Evolutionary conservation across 2,888 invertebrate genomes (phyloP).

Genomic region (Itoplectis maculator): DNA sequence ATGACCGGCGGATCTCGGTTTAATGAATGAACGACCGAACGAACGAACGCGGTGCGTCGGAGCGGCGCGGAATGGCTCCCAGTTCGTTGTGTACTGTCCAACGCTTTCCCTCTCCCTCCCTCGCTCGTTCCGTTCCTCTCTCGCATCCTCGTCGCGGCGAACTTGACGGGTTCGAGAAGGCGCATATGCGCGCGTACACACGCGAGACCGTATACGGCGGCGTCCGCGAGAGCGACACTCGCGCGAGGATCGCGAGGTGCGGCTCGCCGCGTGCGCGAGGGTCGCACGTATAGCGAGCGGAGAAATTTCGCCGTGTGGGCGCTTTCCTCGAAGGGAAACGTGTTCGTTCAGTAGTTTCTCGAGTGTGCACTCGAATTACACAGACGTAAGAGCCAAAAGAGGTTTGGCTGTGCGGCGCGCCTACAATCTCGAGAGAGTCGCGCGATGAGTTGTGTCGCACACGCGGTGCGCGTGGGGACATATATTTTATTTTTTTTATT

Average conservation of each 20-base stretch:
- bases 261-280: slow-evolving; percentile 56
- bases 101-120: slow-evolving; percentile 33
- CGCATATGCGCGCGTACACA: neutral
- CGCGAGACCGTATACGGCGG: slow-evolving; percentile 45
- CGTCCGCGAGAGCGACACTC: slow-evolving; percentile 13
- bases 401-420: neutral
- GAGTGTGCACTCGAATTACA: slow-evolving; percentile 8
- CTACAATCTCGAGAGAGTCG: neutral
- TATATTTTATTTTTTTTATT: no score
- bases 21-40: slow-evolving; percentile 70
- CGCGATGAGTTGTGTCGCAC: neutral
- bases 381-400: slow-evolving; percentile 7
- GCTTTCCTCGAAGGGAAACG: slow-evolving; percentile 53
- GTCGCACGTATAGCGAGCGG: slow-evolving; percentile 27
- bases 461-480: slow-evolving; percentile 1
- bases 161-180: slow-evolving; percentile 5
- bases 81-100: slow-evolving; percentile 38
- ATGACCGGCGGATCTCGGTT: slow-evolving; percentile 69
- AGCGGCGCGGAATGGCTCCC: slow-evolving; percentile 54
- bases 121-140: neutral
- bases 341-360: slow-evolving; percentile 24
- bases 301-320: slow-evolving; percentile 63
- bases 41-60: slow-evolving; percentile 49
- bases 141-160: slow-evolving; percentile 35
- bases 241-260: slow-evolving; percentile 35